Evolutionary conservation across 37 sponge, comb jelly and placozoan species (phyloP).

Genomic region (Mnemiopsis leidyi): DNA sequence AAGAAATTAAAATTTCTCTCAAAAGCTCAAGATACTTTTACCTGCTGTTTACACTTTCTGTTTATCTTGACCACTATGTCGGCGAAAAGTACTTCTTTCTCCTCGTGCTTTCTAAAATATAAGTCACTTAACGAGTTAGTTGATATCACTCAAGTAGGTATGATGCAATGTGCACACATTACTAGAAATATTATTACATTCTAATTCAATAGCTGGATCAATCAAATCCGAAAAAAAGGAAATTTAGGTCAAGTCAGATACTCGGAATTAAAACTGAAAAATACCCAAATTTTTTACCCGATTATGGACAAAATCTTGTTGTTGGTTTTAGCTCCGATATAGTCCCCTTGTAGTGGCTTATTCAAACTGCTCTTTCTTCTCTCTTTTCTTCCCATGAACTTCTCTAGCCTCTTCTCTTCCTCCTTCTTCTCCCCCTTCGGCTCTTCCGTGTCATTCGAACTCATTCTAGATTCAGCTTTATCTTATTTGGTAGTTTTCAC

Average conservation of each 20-base stretch:
- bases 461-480: constrained; percentile 37
- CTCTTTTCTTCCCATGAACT: constrained; percentile 65
- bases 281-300: constrained; percentile 12
- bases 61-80: constrained; percentile 77
- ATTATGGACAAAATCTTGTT: constrained; percentile 49
- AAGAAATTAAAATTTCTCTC: too few species aligned
- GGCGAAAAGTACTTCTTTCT: constrained; percentile 72
- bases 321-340: constrained; percentile 30
- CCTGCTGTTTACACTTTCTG: constrained; percentile 72
- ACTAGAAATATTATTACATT: background rate
- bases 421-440: background rate
- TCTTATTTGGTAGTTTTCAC: too few species aligned
- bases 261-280: background rate
- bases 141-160: too few species aligned
- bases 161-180: background rate
- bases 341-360: constrained; percentile 51
- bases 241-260: background rate
- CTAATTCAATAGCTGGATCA: background rate
- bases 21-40: too few species aligned
- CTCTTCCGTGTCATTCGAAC: background rate
- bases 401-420: constrained; percentile 47
- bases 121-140: too few species aligned
- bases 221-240: too few species aligned
- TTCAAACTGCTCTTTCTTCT: constrained; percentile 54
- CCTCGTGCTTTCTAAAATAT: constrained; percentile 66